Base-by-base conservation (phyloP, 2,888 invertebrate species). In the Aporophyla nigra region DNA sequence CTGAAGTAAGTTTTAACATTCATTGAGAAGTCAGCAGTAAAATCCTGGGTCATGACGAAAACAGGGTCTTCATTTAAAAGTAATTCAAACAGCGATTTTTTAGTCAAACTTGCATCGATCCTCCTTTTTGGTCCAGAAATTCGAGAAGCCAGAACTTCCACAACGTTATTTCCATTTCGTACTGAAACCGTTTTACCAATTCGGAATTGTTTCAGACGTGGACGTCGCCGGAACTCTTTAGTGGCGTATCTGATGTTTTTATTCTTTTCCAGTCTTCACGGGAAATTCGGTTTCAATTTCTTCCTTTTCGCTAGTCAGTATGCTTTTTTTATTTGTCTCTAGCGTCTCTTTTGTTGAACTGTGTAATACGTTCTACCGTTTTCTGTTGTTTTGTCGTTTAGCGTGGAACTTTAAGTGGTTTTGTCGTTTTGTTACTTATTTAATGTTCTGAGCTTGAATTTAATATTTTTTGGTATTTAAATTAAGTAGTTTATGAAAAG, bases 241-340 rank as follows among this genome's bases (percentile, higher is more conserved):
- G 75, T 69, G 71, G 54, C 76, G 72, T 81, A 79, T 82, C 80
- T 78, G 78, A 82, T 85, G 82, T 80, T 86, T 87, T 87, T 85
- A 79, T 86, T 85, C 79, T 86, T 79, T 85, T 83, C 46, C 80
- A 78, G 79, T 83, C 71, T 87, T 85, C 81, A 88, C 85, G 73
- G 88, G 86, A 89, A 90, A 91, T 91, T 90, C 86, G 76, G 84
- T 89, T 90, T 85, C 88, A 86, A 89, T 88, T 87, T 78, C 86
- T 81, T 83, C 76, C 81, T 81, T 80, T 87, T 82, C 72, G 80
- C 82, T 75, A 76, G 84, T 83, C 72, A 73, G 79, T 74, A 79
- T 63, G 62, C 3, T 84, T 87, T 85, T 87, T 88, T 84, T 89
- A 40, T 70, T 71, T 77, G 56, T 40, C 46, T 9, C 43, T 12